phyloP scores from a whole-genome alignment of 2,113 vertebrate genomes.

The Aleadryas rufinucha region DNA sequence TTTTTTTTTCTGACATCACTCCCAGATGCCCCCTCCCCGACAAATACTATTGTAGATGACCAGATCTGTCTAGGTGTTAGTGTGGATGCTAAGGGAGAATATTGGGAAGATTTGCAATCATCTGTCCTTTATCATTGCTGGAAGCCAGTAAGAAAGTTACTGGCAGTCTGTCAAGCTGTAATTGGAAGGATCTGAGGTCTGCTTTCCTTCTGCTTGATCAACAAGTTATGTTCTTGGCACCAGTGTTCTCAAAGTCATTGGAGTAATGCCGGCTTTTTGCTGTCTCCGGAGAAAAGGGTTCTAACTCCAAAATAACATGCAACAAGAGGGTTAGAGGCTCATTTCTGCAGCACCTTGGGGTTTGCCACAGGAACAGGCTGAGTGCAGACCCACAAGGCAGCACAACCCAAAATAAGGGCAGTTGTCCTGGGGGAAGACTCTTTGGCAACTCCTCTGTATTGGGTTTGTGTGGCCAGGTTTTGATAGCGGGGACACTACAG shows the following conservation, averaged over 20 bases:
- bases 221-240: background rate
- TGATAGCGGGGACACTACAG: background rate
- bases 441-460: background rate
- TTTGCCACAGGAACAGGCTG: background rate
- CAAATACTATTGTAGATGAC: background rate
- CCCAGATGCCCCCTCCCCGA: background rate
- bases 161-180: background rate
- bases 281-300: background rate
- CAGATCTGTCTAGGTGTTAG: background rate
- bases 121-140: background rate
- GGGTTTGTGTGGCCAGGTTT: background rate
- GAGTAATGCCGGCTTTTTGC: background rate
- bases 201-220: background rate
- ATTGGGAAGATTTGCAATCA: background rate
- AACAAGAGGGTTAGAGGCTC: background rate
- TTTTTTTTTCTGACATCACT: background rate
- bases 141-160: background rate
- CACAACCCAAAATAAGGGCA: background rate
- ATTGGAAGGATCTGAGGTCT: background rate
- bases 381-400: background rate
- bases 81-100: background rate
- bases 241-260: background rate
- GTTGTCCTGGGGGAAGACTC: background rate
- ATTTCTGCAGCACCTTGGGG: background rate
- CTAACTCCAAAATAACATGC: background rate